Evolutionary conservation across 1,140 invertebrate genomes (phyloP), one percentile per base, ranked within the genome.

Genomic region (Archivesica marissinica): DNA sequence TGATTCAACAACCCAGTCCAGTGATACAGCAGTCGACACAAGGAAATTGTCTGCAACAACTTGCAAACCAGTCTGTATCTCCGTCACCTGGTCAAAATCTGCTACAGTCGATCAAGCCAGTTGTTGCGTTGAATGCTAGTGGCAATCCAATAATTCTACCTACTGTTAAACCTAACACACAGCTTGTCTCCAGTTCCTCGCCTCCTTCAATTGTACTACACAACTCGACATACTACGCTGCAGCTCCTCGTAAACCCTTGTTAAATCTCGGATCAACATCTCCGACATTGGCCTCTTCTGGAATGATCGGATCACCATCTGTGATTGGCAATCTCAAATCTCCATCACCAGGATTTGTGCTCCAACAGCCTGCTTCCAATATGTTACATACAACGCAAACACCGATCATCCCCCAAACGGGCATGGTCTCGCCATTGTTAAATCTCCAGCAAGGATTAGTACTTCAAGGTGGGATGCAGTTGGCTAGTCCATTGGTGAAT

Each of bases 91-190:
- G 38, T 44, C 54, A 61, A 47, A 78, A 39, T 47, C 23, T 64
- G 1, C 41, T 78, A 13, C 76, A 78, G 35, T n/a, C 56, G n/a
- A 39, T 66, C n/a, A 64, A 59, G n/a, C 74, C 74, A 47, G 59
- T 85, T 39, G 47, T 83, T 47, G 80, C 80, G 6, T 47, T 74
- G 52, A 83, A 83, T 75, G 64, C 80, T 38, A 72, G 23, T 77
- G 82, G 82, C 33, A 85, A 66, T 66, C 74, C 82, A 11, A 39
- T 85, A n/a, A 41, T 81, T 35, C 28, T 81, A 28, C 44, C 76
- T 64, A 64, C 59, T 2, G 54, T 64, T 0, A 61, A 64, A 64
- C 35, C 54, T 41, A 44, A 44, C 54, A 2, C 54, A 44, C 76
- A 78, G 25, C 2, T 61, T 1, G 38, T 28, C 13, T 17, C 76